Evolutionary conservation across 1,140 invertebrate species (phyloP).

Genomic region (Drosophila pseudoobscura): DNA sequence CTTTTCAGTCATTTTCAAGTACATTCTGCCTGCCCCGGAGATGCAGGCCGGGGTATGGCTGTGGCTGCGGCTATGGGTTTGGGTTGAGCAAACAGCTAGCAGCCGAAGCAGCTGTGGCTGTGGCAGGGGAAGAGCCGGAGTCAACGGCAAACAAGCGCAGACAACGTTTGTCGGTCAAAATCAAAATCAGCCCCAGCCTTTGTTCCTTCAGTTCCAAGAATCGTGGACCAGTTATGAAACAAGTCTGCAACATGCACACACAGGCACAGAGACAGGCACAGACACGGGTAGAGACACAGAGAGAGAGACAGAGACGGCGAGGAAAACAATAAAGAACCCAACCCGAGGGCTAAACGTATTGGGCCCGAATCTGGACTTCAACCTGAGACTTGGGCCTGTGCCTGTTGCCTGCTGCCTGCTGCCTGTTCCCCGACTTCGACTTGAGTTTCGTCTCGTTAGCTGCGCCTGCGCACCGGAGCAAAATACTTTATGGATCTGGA

Average conservation of each 20-base stretch:
- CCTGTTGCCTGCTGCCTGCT: too few relatives aligned
- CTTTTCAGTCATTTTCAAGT: constrained; percentile 79
- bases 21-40: constrained; percentile 63
- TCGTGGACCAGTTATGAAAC: constrained; percentile 82
- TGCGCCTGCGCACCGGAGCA: constrained; percentile 46
- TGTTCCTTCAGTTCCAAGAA: constrained; percentile 79
- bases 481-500: constrained; percentile 69
- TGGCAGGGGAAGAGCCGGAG: constrained; percentile 43
- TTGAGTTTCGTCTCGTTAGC: constrained; percentile 61
- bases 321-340: constrained; percentile 76
- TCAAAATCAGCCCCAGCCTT: constrained; percentile 80
- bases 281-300: background rate
- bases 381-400: constrained; percentile 1
- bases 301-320: constrained; percentile 6
- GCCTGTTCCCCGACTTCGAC: background rate
- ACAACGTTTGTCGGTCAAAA: constrained; percentile 82
- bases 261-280: constrained; percentile 31
- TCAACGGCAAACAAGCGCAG: constrained; percentile 64
- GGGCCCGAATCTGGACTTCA: constrained; percentile 52
- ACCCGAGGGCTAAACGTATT: constrained; percentile 58
- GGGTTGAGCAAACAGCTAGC: constrained; percentile 57
- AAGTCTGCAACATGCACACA: constrained; percentile 75
- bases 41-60: constrained; percentile 32
- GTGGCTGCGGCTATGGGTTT: constrained; percentile 16
- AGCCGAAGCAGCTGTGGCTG: constrained; percentile 3